Percentiles rank a stretch among this genome's conserved stretches.
Evolutionary conservation across 2,113 vertebrate genomes (phyloP).

Genomic region (Heterotilapia buettikoferi): DNA sequence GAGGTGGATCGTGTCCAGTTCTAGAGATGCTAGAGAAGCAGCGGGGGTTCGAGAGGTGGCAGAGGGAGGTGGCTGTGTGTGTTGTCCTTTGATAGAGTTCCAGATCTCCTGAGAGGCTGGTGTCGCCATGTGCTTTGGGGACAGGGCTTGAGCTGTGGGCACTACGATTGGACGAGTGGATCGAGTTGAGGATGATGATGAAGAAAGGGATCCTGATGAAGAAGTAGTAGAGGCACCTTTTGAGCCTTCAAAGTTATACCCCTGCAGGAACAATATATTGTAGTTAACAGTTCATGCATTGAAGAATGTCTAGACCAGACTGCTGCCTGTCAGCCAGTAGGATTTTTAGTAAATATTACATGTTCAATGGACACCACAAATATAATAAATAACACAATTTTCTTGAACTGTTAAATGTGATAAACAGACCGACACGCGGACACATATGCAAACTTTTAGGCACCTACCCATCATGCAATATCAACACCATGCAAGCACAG

Average conservation of each 20-base stretch:
- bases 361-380: neutral
- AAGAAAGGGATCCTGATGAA: slow-evolving; percentile 27
- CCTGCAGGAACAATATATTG: slow-evolving; percentile 61
- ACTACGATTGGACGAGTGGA: slow-evolving; percentile 81
- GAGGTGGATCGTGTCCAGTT: slow-evolving; percentile 61
- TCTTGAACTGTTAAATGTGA: neutral
- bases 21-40: slow-evolving; percentile 45
- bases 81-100: slow-evolving; percentile 41
- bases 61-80: neutral
- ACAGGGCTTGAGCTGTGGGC: slow-evolving; percentile 79
- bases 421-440: neutral
- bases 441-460: neutral
- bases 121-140: slow-evolving; percentile 36
- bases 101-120: slow-evolving; percentile 36
- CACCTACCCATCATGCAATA: neutral
- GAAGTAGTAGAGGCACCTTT: slow-evolving; percentile 38
- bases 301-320: neutral
- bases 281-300: neutral
- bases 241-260: slow-evolving; percentile 75
- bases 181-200: slow-evolving; percentile 68
- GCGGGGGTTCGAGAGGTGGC: neutral
- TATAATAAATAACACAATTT: neutral
- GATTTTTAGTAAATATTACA: neutral
- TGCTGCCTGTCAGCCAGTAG: neutral
- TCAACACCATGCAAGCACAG: neutral